These are phyloP conservation scores for Trypoxylus dichotomus DNA, from an alignment of 1,140 invertebrate genomes.

Conservation along the genomic window DNA sequence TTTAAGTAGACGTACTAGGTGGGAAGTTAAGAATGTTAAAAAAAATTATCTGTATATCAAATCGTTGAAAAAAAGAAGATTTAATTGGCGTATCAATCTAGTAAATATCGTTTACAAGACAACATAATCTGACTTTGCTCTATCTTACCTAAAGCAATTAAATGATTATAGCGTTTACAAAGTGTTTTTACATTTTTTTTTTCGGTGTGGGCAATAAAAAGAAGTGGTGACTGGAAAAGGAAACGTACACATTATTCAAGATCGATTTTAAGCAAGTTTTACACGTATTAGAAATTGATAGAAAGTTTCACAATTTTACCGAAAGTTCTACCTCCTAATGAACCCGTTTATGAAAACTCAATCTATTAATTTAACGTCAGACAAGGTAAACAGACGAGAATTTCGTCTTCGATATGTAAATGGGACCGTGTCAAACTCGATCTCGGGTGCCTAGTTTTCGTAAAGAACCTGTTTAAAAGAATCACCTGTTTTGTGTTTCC, in stretches of 20 bases:
- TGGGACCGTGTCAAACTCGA: background rate
- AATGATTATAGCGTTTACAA: background rate
- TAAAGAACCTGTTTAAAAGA: background rate
- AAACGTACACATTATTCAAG: background rate
- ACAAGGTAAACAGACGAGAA: background rate
- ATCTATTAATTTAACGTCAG: conserved; percentile 5
- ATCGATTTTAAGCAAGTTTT: background rate
- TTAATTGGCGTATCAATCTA: background rate
- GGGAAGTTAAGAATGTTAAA: background rate
- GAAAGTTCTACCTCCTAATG: background rate
- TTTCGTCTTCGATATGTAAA: background rate
- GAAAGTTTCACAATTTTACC: background rate
- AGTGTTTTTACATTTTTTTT: background rate
- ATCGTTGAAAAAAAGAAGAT: too few relatives aligned
- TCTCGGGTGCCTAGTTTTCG: background rate
- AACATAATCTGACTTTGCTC: background rate
- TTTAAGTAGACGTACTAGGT: background rate
- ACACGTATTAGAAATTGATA: background rate
- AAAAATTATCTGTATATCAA: too few relatives aligned
- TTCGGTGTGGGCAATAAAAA: background rate
- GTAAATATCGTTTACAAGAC: background rate
- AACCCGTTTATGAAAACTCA: background rate
- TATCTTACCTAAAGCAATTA: too few relatives aligned
- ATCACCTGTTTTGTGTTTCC: background rate
- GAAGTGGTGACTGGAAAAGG: background rate